Percentiles rank a stretch among this genome's conserved stretches.
Evolutionary conservation across 2,888 invertebrate genomes (phyloP).

Genomic region (Drosophila siamana): DNA sequence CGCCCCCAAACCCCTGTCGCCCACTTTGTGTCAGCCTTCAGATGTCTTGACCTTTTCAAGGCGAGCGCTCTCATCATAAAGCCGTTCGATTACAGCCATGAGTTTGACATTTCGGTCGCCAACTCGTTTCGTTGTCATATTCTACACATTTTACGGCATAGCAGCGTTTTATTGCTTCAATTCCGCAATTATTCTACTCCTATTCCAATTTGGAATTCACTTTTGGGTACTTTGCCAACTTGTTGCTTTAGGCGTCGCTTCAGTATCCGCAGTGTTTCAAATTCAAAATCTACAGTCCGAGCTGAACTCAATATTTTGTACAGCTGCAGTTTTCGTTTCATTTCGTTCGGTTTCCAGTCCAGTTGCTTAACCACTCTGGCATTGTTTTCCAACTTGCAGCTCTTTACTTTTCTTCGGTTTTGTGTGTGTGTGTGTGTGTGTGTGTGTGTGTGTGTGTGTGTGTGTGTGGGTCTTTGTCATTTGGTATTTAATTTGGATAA

Average conservation of each 20-base stretch:
- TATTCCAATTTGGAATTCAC: no score
- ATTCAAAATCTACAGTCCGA: no score
- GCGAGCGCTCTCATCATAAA: background rate
- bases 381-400: background rate
- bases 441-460: no score
- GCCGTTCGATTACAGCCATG: background rate
- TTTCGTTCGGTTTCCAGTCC: no score
- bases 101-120: background rate
- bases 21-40: no score
- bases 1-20: background rate
- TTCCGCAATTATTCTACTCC: no score
- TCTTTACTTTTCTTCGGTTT: background rate
- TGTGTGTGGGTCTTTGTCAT: background rate
- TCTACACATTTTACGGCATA: no score
- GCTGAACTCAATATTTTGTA: background rate
- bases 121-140: background rate
- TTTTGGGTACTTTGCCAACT: background rate
- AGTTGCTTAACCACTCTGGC: background rate
- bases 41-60: background rate
- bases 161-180: no score
- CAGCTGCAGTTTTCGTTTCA: background rate
- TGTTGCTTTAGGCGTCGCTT: background rate
- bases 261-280: no score
- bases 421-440: no score
- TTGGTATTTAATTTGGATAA: constrained; percentile 3